Conservation (phyloP, 2,113 vertebrate species). For the Hydropotes inermis region DNA sequence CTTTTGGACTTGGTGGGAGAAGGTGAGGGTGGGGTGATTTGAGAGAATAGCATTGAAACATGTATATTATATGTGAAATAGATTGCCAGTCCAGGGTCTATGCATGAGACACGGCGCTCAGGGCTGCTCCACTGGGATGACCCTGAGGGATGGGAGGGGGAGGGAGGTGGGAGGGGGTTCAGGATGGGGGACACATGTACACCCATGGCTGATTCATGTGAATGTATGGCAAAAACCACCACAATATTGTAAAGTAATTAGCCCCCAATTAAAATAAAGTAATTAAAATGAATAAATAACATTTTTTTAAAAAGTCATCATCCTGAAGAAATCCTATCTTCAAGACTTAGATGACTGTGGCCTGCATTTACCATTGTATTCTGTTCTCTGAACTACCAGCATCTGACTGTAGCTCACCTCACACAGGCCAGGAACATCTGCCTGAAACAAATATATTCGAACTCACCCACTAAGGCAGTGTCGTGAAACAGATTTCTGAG, state of each 20-base stretch:
- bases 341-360: not conserved
- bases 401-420: not conserved
- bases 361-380: not conserved
- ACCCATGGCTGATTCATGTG: not conserved
- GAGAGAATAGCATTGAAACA: not conserved
- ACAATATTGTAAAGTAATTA: not conserved
- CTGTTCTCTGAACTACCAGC: not conserved
- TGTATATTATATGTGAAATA: not conserved
- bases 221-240: not conserved
- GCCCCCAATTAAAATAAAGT: not conserved
- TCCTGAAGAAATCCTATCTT: not conserved
- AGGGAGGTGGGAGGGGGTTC: not conserved
- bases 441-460: not conserved
- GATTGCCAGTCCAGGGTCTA: not conserved
- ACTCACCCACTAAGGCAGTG: not conserved
- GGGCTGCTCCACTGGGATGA: not conserved
- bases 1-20: not conserved
- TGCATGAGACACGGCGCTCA: not conserved
- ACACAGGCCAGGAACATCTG: not conserved
- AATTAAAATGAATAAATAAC: not conserved
- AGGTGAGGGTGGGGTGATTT: not conserved
- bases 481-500: not conserved
- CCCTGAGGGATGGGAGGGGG: not conserved
- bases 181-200: not conserved
- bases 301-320: not conserved